Evolutionary conservation across 2,888 invertebrate species (phyloP), one percentile per base, ranked within the genome.

Genomic region (Prosapia bicincta): DNA sequence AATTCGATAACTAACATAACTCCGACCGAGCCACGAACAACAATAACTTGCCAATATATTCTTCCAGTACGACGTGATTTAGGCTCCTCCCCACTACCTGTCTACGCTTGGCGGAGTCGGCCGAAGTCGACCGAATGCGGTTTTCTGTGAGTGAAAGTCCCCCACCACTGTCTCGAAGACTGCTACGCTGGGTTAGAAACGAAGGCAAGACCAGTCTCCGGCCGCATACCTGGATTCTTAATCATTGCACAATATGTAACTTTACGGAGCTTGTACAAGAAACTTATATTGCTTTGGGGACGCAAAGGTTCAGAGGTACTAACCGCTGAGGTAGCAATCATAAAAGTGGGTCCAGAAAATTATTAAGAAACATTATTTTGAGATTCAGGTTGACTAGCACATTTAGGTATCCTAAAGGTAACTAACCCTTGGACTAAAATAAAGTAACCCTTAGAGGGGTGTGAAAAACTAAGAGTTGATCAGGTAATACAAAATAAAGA

Each of bases 61-160:
- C 54, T 20, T 54, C 54, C 38, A 38, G 38, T 20, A 20, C 2
- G 54, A 20, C 20, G n/a, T 54, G 54, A 54, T 54, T 54, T 54
- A 54, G 7, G 54, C 54, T 20, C 20, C n/a, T 54, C 54, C 54
- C 54, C 54, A 54, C 54, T 54, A 54, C 54, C 54, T 54, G 54
- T 54, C 54, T 54, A 20, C 54, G n/a, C 54, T 54, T 20, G 54
- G 54, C 54, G 54, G 54, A 54, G 54, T 20, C 54, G 54, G 7
- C 54, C 54, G 54, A 54, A 54, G 20, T 54, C 54, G 54, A 9
- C 54, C 54, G 54, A 54, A 20, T 20, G 54, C 54, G 54, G 54
- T 54, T 54, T 54, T 54, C 54, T 20, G 54, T 54, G 20, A 74
- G 74, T 74, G 74, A 74, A 74, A 74, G 74, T 71, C 71, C 66